Evolutionary conservation across 2,797 vertebrate species (phyloP).

Genomic region (Parauchenoglanis ngamensis): DNA sequence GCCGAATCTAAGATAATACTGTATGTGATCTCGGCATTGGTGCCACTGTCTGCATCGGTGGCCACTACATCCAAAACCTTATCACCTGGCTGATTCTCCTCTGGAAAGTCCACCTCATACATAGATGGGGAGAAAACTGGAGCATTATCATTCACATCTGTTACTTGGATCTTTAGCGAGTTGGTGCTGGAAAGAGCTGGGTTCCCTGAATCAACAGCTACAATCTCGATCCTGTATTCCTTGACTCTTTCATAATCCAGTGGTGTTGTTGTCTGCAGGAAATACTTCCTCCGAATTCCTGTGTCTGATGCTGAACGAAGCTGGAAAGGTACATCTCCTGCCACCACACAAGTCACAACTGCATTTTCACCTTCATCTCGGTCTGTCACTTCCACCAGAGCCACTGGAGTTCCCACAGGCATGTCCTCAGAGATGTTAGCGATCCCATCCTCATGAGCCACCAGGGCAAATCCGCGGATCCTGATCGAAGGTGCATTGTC

Average conservation of each 20-base stretch:
- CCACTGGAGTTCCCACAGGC: conserved; percentile 89
- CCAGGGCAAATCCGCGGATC: conserved; percentile 92
- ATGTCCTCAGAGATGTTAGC: conserved; percentile 97
- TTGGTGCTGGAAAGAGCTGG: conserved; percentile 96
- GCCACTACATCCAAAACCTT: conserved; percentile 84
- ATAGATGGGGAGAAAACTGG: conserved; percentile 85
- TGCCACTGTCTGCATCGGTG: conserved; percentile 89
- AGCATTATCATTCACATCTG: conserved; percentile 92
- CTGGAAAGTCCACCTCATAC: conserved; percentile 86
- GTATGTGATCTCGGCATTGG: conserved; percentile 89
- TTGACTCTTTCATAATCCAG: conserved; percentile 91
- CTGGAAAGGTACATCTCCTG: conserved; percentile 93
- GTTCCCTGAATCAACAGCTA: conserved; percentile 95
- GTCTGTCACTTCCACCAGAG: conserved; percentile 94
- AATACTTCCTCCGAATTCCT: conserved; percentile 93
- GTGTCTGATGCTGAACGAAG: conserved; percentile 90
- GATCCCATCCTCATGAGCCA: conserved; percentile 90
- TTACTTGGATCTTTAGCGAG: conserved; percentile 92
- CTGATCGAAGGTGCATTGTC: conserved; percentile 92
- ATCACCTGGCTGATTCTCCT: conserved; percentile 89
- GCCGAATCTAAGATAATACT: conserved; percentile 80
- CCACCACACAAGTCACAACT: conserved; percentile 94
- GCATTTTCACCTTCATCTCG: conserved; percentile 95
- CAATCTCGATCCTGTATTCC: conserved; percentile 93
- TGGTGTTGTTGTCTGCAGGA: conserved; percentile 90